A percentile compares a stretch with the other conserved stretches of the same genome.
Evolutionary conservation across 2,888 invertebrate genomes (phyloP).

Genomic region (Agrilus mali): DNA sequence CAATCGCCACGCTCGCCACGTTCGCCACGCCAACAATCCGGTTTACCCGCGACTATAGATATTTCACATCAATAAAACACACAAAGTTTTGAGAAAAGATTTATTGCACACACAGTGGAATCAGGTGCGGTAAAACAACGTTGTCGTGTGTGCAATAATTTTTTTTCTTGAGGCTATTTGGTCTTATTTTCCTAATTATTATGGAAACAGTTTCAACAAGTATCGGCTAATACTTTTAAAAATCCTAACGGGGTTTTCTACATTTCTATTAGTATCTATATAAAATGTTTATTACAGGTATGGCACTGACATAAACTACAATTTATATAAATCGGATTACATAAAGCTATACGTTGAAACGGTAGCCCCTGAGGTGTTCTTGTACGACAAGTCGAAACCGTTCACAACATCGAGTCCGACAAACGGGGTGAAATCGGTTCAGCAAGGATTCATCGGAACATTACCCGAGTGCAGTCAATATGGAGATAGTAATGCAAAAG

Average conservation of each 20-base stretch:
- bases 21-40: too few species aligned
- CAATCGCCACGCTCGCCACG: too few species aligned
- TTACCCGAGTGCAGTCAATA: constrained; percentile 68
- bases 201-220: too few species aligned
- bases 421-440: constrained; percentile 62
- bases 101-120: too few species aligned
- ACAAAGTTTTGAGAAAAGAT: too few species aligned
- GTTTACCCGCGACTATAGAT: too few species aligned
- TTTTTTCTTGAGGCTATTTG: too few species aligned
- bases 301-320: constrained; percentile 21
- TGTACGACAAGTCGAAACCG: constrained; percentile 48
- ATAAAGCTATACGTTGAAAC: constrained; percentile 69
- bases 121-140: too few species aligned
- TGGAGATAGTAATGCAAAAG: constrained; percentile 60
- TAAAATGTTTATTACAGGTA: constrained; percentile 36
- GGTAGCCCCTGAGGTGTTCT: constrained; percentile 50
- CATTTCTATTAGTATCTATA: neutral
- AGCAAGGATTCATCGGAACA: constrained; percentile 62
- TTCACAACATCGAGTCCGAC: constrained; percentile 86
- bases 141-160: too few species aligned
- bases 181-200: too few species aligned
- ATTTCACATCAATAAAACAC: too few species aligned
- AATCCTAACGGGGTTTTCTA: neutral
- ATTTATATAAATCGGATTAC: constrained; percentile 53
- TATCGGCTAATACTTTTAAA: too few species aligned